Conservation (phyloP, 2,113 vertebrate genomes). For the Megaceryle maxima region DNA sequence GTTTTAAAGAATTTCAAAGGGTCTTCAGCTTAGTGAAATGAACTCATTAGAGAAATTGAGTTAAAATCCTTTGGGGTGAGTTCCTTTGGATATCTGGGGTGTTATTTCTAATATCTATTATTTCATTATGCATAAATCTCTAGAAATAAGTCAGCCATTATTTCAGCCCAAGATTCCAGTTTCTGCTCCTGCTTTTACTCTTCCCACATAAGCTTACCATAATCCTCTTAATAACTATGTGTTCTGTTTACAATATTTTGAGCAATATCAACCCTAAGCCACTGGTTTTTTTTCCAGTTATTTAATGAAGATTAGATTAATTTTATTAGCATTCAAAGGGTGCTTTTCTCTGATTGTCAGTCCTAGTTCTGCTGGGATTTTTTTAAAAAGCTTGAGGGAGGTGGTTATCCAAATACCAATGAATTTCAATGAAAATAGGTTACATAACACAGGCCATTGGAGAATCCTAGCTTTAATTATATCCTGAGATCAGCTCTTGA, state of each 20-base stretch:
- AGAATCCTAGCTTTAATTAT: not conserved
- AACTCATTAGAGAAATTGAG: not conserved
- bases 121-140: not conserved
- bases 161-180: not conserved
- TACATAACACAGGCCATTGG: not conserved
- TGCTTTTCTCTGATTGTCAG: not conserved
- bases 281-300: not conserved
- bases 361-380: not conserved
- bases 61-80: not conserved
- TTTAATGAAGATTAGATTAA: conserved; percentile 34
- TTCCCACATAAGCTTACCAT: not conserved
- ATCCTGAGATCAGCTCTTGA: not conserved
- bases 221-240: conserved; percentile 35
- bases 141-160: not conserved
- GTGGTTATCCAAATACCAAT: not conserved
- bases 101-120: not conserved
- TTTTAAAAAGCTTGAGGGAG: not conserved
- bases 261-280: not conserved
- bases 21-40: not conserved
- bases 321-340: conserved; percentile 18
- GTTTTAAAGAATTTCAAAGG: not conserved
- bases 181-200: not conserved
- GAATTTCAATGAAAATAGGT: not conserved
- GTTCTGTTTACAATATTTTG: conserved; percentile 30
- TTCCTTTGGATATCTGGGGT: not conserved